phyloP scores from a whole-genome alignment of 2,113 vertebrate species.

The Anarhynchus alexandrinus region DNA sequence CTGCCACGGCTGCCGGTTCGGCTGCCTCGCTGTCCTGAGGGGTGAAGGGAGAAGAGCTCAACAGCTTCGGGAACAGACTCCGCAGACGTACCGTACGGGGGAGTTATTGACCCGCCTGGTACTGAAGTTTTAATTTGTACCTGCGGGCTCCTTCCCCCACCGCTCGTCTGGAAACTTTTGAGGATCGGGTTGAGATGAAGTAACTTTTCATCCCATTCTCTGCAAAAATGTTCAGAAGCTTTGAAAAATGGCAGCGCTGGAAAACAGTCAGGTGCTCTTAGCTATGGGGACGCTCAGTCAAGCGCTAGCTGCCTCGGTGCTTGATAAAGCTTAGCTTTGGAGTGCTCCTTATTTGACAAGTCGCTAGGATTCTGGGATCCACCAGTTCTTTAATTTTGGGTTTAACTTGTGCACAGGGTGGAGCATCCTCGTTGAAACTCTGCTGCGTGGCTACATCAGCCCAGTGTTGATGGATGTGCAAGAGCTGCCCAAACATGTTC shows the following conservation, averaged over 20 bases:
- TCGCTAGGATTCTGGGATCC: neutral
- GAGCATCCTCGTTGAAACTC: neutral
- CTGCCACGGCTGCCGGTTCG: neutral
- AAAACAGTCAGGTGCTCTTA: neutral
- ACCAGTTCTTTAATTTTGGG: neutral
- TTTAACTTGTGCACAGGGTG: neutral
- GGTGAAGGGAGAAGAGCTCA: neutral
- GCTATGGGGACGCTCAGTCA: neutral
- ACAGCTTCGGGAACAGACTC: neutral
- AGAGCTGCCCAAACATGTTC: too few relatives aligned
- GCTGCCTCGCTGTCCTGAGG: neutral
- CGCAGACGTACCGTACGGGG: accelerated
- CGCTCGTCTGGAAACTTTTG: neutral
- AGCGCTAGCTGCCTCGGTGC: neutral
- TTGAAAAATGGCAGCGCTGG: neutral
- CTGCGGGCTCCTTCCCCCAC: neutral
- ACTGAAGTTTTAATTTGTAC: neutral
- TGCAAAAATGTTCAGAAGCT: neutral
- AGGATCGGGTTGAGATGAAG: neutral
- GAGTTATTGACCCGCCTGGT: accelerated
- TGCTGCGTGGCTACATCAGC: accelerated
- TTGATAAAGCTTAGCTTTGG: neutral
- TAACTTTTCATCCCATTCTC: neutral
- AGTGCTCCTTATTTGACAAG: neutral
- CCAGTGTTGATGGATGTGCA: too few relatives aligned